phyloP scores from a whole-genome alignment of 1,140 invertebrate genomes.

The Ooceraea biroi region DNA sequence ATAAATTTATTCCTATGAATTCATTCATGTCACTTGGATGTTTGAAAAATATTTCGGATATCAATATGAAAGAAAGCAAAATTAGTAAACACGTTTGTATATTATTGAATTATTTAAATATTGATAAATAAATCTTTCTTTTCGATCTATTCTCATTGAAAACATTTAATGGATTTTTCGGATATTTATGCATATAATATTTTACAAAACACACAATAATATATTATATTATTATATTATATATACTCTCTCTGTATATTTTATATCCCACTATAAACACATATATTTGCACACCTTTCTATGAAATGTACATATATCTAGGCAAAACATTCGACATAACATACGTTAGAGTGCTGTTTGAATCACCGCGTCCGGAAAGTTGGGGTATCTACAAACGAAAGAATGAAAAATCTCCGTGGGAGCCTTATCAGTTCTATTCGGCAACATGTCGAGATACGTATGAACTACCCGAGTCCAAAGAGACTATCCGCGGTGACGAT shows the following conservation, averaged over 20 bases:
- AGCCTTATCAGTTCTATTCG: conserved; percentile 98
- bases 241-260: neutral
- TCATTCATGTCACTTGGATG: neutral
- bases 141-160: no score
- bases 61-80: neutral
- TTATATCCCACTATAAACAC: neutral
- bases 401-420: conserved; percentile 93
- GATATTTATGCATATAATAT: no score
- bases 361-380: conserved; percentile 97
- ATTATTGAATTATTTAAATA: no score
- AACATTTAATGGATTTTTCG: no score
- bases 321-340: conserved; percentile 99
- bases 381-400: conserved; percentile 98
- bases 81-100: no score
- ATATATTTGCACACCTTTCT: no score
- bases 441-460: conserved; percentile 97
- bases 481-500: conserved; percentile 90
- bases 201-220: no score
- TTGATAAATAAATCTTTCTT: no score
- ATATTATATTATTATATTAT: neutral
- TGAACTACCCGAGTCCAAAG: conserved; percentile 91
- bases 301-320: conserved; percentile 79
- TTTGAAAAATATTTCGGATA: neutral
- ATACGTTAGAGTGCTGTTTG: conserved; percentile 96
- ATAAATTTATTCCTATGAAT: conserved; percentile 30